Evolutionary conservation across 37 sponge, comb jelly and placozoan genomes (phyloP).

Genomic region (Corticium candelabrum): DNA sequence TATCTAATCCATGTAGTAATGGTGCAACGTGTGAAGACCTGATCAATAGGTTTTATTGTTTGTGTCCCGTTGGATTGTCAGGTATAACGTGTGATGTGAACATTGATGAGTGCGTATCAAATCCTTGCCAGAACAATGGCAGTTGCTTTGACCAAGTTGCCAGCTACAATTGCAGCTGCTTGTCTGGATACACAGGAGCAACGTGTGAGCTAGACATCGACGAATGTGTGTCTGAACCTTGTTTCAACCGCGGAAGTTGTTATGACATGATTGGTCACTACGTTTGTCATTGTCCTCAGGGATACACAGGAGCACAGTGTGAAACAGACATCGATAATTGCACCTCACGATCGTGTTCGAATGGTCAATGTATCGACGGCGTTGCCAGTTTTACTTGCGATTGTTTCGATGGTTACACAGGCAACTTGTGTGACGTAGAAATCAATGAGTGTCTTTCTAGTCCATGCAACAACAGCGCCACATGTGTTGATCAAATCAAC

Average conservation of each 20-base stretch:
- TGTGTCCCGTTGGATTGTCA: slow-evolving; percentile 11
- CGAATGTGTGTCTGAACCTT: slow-evolving; percentile 25
- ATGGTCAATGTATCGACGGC: slow-evolving; percentile 1
- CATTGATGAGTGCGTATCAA: slow-evolving; percentile 12
- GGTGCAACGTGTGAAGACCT: slow-evolving; percentile 6
- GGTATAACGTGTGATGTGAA: slow-evolving; percentile 7
- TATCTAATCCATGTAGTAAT: slow-evolving; percentile 14
- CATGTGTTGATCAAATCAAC: background rate
- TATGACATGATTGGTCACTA: background rate
- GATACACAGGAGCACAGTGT: slow-evolving; percentile 9
- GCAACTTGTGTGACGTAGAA: too few species aligned
- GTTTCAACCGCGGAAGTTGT: slow-evolving; percentile 5
- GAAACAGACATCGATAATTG: slow-evolving; percentile 14
- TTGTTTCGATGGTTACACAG: too few species aligned
- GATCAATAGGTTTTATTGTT: slow-evolving; percentile 5
- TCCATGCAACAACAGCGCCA: slow-evolving; percentile 31
- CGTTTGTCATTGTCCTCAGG: slow-evolving; percentile 5
- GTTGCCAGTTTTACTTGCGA: background rate
- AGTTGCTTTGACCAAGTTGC: slow-evolving; percentile 6
- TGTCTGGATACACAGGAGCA: slow-evolving; percentile 33
- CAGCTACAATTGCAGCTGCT: slow-evolving; percentile 28
- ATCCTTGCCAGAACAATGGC: slow-evolving; percentile 5
- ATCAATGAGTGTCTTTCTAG: slow-evolving; percentile 23
- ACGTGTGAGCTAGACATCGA: slow-evolving; percentile 36
- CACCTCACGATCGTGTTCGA: background rate